These are phyloP conservation scores for Epinephelus fuscoguttatus DNA, from an alignment of 2,113 vertebrate genomes.

Conservation along the genomic window DNA sequence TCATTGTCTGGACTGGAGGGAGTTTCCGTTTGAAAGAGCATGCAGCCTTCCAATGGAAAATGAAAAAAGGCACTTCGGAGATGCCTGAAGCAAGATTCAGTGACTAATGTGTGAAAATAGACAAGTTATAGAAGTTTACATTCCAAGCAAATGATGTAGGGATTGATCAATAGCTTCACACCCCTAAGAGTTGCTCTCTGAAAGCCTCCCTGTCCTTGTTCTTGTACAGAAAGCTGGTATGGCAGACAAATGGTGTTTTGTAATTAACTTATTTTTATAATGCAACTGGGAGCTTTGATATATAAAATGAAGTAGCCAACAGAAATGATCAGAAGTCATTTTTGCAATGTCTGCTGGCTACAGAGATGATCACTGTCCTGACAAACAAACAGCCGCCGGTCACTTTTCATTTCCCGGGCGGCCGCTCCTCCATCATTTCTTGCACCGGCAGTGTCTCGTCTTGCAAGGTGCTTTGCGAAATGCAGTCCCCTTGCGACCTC, in stretches of 20 bases:
- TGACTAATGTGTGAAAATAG: constrained; percentile 24
- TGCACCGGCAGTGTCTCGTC: constrained; percentile 77
- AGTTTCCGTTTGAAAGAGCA: constrained; percentile 63
- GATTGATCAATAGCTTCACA: neutral
- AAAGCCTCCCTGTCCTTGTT: neutral
- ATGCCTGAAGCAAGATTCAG: constrained; percentile 18
- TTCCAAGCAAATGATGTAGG: neutral
- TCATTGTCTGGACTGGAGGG: constrained; percentile 58
- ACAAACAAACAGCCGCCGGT: neutral
- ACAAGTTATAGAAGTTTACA: constrained; percentile 3
- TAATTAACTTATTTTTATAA: neutral
- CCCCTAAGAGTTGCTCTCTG: neutral
- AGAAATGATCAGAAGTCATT: neutral
- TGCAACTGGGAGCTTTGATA: neutral
- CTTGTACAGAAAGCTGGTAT: neutral
- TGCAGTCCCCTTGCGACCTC: constrained; percentile 70
- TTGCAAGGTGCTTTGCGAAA: constrained; percentile 41
- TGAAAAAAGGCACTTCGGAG: constrained; percentile 13
- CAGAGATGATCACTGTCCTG: constrained; percentile 10
- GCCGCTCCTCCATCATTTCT: constrained; percentile 64
- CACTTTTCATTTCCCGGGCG: constrained; percentile 59
- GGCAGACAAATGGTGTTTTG: neutral
- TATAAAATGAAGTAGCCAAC: constrained; percentile 3
- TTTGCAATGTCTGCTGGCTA: neutral
- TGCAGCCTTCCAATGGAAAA: constrained; percentile 49